Conservation (phyloP, 2,888 invertebrate species). For the Parapristionchus giblindavisi region DNA sequence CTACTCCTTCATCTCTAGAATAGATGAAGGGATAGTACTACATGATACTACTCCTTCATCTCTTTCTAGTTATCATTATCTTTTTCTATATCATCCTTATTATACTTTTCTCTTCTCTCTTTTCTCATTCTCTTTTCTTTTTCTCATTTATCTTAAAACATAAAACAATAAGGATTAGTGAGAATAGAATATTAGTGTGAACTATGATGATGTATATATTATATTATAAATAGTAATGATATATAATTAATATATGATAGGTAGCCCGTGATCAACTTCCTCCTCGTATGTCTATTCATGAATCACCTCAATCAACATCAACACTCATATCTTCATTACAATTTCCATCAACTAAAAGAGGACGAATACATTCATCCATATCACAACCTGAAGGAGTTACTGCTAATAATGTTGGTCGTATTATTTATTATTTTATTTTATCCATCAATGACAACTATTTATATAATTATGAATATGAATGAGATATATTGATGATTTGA, state of each 20-base stretch:
- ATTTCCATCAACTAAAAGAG: constrained; percentile 34
- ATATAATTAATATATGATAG: constrained; percentile 36
- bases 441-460: background rate
- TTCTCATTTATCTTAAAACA: no score
- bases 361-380: constrained; percentile 24
- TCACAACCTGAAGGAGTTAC: constrained; percentile 36
- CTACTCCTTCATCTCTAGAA: no score
- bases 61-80: no score
- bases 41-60: no score
- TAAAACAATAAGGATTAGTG: background rate
- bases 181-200: background rate
- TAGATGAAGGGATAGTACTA: no score
- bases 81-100: no score
- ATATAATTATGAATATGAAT: background rate
- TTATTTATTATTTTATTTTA: background rate
- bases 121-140: no score
- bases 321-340: constrained; percentile 9
- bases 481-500: background rate
- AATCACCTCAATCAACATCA: constrained; percentile 11
- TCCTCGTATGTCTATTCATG: constrained; percentile 40
- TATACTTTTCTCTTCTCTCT: background rate
- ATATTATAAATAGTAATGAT: background rate
- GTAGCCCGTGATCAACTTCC: constrained; percentile 56
- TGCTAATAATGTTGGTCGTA: constrained; percentile 2
- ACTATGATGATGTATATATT: background rate